Percentiles rank a stretch among this genome's conserved stretches.
These are phyloP conservation scores for Leucophenga maculata DNA, from an alignment of 2,888 invertebrate species.

Conservation along the genomic window DNA sequence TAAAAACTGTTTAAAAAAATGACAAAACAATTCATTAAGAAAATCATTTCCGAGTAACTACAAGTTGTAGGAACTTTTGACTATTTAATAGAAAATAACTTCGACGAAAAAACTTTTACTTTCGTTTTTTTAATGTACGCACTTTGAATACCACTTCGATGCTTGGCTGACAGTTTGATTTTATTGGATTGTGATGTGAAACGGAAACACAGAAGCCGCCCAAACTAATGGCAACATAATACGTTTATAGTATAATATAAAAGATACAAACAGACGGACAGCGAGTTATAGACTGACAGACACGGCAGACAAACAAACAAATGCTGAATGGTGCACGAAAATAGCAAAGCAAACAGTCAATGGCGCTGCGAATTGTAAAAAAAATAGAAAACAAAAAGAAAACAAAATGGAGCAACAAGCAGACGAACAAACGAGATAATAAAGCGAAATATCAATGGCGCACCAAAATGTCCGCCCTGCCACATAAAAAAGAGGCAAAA, in stretches of 20 bases:
- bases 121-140: background rate
- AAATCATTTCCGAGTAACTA: too few relatives aligned
- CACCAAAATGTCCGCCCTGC: background rate
- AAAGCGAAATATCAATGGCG: slow-evolving; percentile 9
- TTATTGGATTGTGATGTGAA: background rate
- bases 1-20: slow-evolving; percentile 11
- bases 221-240: slow-evolving; percentile 61
- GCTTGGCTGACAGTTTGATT: background rate
- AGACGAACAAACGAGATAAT: slow-evolving; percentile 19
- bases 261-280: slow-evolving; percentile 37
- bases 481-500: background rate
- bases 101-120: background rate
- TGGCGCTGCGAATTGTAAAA: too few relatives aligned
- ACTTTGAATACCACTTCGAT: background rate
- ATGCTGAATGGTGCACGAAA: background rate
- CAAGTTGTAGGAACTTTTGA: slow-evolving; percentile 29
- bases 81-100: slow-evolving; percentile 45
- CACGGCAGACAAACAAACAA: background rate
- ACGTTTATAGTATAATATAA: slow-evolving; percentile 63
- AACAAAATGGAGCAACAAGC: background rate
- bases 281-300: too few relatives aligned
- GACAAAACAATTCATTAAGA: too few relatives aligned
- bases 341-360: background rate
- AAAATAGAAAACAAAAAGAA: background rate
- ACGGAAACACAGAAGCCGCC: slow-evolving; percentile 48